phyloP scores from a whole-genome alignment of 2,113 vertebrate species.

The Plecturocebus donacophilus region DNA sequence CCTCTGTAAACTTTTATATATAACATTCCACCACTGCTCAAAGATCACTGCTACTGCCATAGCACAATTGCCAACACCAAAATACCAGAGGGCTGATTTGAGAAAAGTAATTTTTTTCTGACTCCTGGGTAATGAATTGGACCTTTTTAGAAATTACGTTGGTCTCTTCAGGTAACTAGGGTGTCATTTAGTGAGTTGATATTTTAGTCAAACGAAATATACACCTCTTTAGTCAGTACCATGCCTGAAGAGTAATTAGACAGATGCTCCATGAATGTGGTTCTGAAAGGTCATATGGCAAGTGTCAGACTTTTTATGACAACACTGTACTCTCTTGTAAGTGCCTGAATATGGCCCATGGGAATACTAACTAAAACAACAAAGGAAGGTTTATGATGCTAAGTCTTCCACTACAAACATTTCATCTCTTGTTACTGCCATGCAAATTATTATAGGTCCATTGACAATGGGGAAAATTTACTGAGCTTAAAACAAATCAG shows the following conservation, averaged over 20 bases:
- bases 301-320: slow-evolving; percentile 46
- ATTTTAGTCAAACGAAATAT: background rate
- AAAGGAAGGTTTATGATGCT: slow-evolving; percentile 58
- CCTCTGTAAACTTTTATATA: slow-evolving; percentile 43
- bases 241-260: background rate
- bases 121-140: background rate
- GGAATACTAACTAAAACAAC: slow-evolving; percentile 59
- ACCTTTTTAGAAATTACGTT: slow-evolving; percentile 27
- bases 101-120: slow-evolving; percentile 39
- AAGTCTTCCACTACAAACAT: slow-evolving; percentile 55
- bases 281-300: background rate
- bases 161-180: slow-evolving; percentile 1
- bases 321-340: slow-evolving; percentile 36
- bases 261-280: background rate
- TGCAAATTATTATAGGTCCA: slow-evolving; percentile 67
- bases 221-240: background rate
- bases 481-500: slow-evolving; percentile 60
- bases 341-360: slow-evolving; percentile 30
- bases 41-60: background rate
- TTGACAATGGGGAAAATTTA: slow-evolving; percentile 50
- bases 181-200: slow-evolving; percentile 20
- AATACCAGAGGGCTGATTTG: slow-evolving; percentile 27
- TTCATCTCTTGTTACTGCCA: slow-evolving; percentile 68
- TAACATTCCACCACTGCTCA: slow-evolving; percentile 18
- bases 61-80: background rate